Percentiles rank a stretch among this genome's conserved stretches.
Evolutionary conservation across 2,797 vertebrate genomes (phyloP).

Genomic region (Sebastiscus tertius): DNA sequence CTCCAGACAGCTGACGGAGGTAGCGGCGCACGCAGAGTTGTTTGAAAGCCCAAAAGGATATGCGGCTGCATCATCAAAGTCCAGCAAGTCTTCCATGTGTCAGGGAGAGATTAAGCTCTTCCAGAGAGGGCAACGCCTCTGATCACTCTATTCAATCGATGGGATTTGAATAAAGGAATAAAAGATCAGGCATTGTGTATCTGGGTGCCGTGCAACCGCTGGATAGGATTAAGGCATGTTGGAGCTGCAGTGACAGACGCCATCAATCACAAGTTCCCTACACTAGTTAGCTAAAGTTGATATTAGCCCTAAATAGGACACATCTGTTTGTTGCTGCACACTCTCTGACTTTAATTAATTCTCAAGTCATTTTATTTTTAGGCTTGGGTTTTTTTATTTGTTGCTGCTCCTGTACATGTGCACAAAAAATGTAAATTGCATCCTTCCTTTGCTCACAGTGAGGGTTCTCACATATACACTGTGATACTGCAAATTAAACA

Average conservation of each 20-base stretch:
- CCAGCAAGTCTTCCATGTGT: conserved; percentile 85
- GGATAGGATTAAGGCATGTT: conserved; percentile 76
- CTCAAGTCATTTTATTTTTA: conserved; percentile 89
- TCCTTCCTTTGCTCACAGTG: conserved; percentile 79
- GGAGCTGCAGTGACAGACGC: conserved; percentile 78
- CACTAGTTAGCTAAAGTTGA: conserved; percentile 85
- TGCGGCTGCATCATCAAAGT: conserved; percentile 86
- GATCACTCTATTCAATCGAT: conserved; percentile 86
- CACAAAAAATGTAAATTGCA: conserved; percentile 83
- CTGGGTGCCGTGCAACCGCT: conserved; percentile 69
- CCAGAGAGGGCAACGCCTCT: conserved; percentile 84
- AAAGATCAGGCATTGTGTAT: conserved; percentile 79
- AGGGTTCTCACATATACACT: conserved; percentile 74
- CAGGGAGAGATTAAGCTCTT: conserved; percentile 84
- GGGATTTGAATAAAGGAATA: conserved; percentile 85
- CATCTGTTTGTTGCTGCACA: conserved; percentile 87
- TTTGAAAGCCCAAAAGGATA: conserved; percentile 87
- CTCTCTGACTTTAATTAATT: conserved; percentile 88
- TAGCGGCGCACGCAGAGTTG: conserved; percentile 76
- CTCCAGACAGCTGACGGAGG: conserved; percentile 87
- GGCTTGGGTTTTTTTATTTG: conserved; percentile 80
- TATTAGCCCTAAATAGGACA: conserved; percentile 89
- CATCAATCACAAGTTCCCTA: conserved; percentile 86
- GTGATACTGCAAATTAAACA: conserved; percentile 72
- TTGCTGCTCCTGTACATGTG: conserved; percentile 81